A percentile compares a stretch with the other conserved stretches of the same genome.
Conservation (phyloP, 2,888 invertebrate genomes). For the Zaprionus lineosus region DNA sequence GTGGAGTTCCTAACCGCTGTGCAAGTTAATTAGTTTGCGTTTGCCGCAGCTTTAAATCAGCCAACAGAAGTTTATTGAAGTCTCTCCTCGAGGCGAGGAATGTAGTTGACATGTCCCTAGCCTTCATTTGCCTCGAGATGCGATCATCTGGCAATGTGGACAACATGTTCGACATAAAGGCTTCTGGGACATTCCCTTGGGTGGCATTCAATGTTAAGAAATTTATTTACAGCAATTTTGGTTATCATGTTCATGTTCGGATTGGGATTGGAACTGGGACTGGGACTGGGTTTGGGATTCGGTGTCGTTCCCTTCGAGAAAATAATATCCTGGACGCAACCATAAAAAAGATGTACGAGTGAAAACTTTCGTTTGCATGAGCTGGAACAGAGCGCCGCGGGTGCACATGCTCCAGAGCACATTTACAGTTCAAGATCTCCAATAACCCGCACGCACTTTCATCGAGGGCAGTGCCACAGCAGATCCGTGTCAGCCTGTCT, state of each 20-base stretch:
- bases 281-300: no score
- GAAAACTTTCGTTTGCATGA: conserved; percentile 61
- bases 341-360: conserved; percentile 21
- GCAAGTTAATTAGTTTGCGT: conserved; percentile 66
- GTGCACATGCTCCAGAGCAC: conserved; percentile 39
- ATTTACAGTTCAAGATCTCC: conserved; percentile 5
- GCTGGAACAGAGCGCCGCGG: conserved; percentile 55
- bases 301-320: no score
- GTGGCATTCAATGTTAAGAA: conserved; percentile 50
- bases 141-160: no score
- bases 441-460: conserved; percentile 71
- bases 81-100: background rate
- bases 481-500: conserved; percentile 47
- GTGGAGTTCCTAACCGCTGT: conserved; percentile 35
- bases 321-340: conserved; percentile 33
- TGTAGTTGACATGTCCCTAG: conserved; percentile 10
- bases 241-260: conserved; percentile 24
- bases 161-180: no score
- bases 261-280: no score
- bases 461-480: conserved; percentile 40
- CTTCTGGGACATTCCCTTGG: no score
- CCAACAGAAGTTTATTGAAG: conserved; percentile 28
- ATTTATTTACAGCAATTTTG: conserved; percentile 50
- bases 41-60: conserved; percentile 36
- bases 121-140: no score